Conservation (phyloP, 2,797 vertebrate species). For the Ctenochaetus hawaiiensis region DNA sequence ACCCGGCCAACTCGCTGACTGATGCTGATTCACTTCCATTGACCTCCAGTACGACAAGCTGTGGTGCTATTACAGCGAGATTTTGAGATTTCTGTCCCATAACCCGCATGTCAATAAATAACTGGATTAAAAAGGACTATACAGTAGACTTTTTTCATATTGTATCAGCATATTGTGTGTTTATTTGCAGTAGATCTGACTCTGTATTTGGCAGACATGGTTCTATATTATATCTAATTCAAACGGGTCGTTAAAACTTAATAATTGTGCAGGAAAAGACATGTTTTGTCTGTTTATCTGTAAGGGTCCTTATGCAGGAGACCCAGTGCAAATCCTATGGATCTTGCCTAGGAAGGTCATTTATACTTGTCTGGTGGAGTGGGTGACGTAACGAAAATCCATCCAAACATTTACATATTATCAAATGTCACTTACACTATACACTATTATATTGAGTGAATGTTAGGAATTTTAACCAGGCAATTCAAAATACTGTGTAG, state of each 20-base stretch:
- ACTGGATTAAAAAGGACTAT: slow-evolving; percentile 17
- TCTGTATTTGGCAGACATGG: slow-evolving; percentile 15
- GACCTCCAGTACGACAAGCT: slow-evolving; percentile 57
- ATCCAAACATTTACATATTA: slow-evolving; percentile 31
- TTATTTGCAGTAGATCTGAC: slow-evolving; percentile 20
- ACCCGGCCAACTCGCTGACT: slow-evolving; percentile 57
- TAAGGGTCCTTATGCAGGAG: background rate
- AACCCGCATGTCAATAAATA: slow-evolving; percentile 59
- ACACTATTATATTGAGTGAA: background rate
- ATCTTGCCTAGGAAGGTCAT: slow-evolving; percentile 31
- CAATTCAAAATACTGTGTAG: background rate
- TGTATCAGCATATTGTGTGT: too few species aligned
- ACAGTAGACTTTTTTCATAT: slow-evolving; percentile 4
- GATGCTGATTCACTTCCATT: slow-evolving; percentile 64
- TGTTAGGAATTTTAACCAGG: too few species aligned
- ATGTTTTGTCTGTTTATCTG: background rate
- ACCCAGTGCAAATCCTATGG: background rate
- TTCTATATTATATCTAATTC: background rate
- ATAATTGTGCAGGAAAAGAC: too few species aligned
- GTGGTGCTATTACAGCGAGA: slow-evolving; percentile 45
- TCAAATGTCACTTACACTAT: background rate
- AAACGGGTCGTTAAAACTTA: background rate
- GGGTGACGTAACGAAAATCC: slow-evolving; percentile 22
- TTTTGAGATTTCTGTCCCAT: slow-evolving; percentile 33
- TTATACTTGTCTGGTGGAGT: slow-evolving; percentile 11